Evolutionary conservation across 2,888 invertebrate genomes (phyloP), one percentile per base, ranked within the genome.

Genomic region (Auanema freiburgensis): DNA sequence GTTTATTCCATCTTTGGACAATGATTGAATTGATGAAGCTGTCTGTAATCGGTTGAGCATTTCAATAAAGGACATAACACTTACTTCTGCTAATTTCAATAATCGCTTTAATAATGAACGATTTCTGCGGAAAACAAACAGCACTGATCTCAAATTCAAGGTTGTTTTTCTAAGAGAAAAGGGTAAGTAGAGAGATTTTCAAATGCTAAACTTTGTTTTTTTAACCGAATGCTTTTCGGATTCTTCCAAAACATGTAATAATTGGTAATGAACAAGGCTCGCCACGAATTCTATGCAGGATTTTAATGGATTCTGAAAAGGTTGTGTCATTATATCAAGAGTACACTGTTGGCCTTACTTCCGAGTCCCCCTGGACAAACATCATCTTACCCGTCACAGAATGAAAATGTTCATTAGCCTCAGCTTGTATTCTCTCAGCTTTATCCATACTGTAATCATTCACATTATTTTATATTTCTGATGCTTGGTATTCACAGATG

Each of bases 341-440:
- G n/a, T 11, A 25, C 21, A 49, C 4, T 23, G 3, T 21, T 14
- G 25, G 49, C 23, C 4, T 33, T 14, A 59, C 59, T 40, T 62
- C 62, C 33, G 33, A 56, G 40, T 62, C 62, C 1, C 62, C 62
- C 33, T 57, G 44, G 4, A 62, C 62, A 40, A 50, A 62, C 62
- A 62, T 62, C 62, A 62, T 62, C 18, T 40, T 40, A 11, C 51
- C 42, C 1, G 57, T 41, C 1, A 46, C 42, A 11, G 1, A 12
- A 14, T 16, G 16, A 21, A 46, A 46, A 46, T 46, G 21, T 10
- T 21, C 21, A 21, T 46, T 46, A 21, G 16, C 16, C 46, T 18
- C 16, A 46, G 46, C 33, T 33, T 33, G 33, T 33, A 8, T 8
- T 33, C 33, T 3, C 3, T 33, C 33, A 33, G 33, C 3, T 33